A percentile compares a stretch with the other conserved stretches of the same genome.
Evolutionary conservation across 2,797 vertebrate species (phyloP).

Genomic region (Myotis findleyi): DNA sequence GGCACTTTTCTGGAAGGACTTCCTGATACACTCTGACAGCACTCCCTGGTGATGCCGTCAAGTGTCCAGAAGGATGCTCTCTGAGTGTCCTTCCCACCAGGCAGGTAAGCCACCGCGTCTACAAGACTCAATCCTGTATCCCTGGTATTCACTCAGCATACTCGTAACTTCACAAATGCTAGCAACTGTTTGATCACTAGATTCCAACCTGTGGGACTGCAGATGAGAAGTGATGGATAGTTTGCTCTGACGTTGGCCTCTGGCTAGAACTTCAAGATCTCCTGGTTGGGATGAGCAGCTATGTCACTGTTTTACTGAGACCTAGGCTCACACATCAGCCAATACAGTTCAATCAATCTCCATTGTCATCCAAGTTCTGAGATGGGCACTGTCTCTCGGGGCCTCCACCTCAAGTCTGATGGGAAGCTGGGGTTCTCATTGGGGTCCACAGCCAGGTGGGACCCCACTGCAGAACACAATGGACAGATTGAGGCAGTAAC

Average conservation of each 20-base stretch:
- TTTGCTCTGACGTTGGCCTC: constrained; percentile 11
- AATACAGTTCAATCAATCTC: background rate
- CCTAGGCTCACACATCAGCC: background rate
- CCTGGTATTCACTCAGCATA: background rate
- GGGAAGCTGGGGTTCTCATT: background rate
- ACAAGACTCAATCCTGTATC: background rate
- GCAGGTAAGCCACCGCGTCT: background rate
- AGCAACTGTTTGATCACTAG: background rate
- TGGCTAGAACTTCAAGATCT: constrained; percentile 76
- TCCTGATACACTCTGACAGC: background rate
- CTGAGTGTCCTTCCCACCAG: background rate
- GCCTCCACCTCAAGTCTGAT: background rate
- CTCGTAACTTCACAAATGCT: rapidly evolving
- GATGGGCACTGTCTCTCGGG: background rate
- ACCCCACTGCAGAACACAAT: background rate
- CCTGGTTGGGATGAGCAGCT: constrained; percentile 81
- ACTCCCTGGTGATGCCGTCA: background rate
- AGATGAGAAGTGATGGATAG: background rate
- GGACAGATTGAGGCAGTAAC: background rate
- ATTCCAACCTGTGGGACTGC: background rate
- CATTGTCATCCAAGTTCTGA: background rate
- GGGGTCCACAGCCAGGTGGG: background rate
- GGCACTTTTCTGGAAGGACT: background rate
- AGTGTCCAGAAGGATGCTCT: background rate
- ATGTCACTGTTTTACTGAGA: background rate